Evolutionary conservation across 2,797 vertebrate species (phyloP).

Genomic region (Echiichthys vipera): DNA sequence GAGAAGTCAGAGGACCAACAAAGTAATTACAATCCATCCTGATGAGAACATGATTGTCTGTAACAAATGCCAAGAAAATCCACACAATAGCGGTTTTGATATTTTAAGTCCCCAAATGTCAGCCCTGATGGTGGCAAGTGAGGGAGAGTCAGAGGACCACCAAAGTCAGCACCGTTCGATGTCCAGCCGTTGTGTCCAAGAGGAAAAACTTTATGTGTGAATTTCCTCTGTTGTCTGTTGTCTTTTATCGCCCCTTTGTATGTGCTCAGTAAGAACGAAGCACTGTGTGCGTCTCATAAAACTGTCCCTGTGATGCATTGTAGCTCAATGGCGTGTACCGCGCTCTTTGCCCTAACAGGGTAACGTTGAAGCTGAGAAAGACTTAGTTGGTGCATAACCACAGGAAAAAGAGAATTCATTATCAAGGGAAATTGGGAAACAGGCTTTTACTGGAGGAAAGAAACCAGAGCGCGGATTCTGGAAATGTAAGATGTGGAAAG

Average conservation of each 20-base stretch:
- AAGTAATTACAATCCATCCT: not conserved
- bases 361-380: not conserved
- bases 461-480: constrained; percentile 27
- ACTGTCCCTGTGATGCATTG: constrained; percentile 39
- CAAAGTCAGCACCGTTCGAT: not conserved
- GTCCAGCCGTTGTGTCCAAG: constrained; percentile 23
- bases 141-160: not conserved
- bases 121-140: not conserved
- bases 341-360: not conserved
- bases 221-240: constrained; percentile 35
- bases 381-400: constrained; percentile 52
- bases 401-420: constrained; percentile 34
- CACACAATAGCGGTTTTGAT: not conserved
- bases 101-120: not conserved
- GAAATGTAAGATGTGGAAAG: constrained; percentile 52
- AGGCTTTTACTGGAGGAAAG: constrained; percentile 22
- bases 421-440: constrained; percentile 19
- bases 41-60: not conserved
- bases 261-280: constrained; percentile 31
- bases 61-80: not conserved
- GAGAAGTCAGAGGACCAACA: not conserved
- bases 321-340: constrained; percentile 18
- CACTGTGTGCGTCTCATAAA: constrained; percentile 51
- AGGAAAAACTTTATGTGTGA: constrained; percentile 41
- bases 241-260: constrained; percentile 44